phyloP scores from a whole-genome alignment of 2,888 invertebrate species.

The Calliopum simillimum region DNA sequence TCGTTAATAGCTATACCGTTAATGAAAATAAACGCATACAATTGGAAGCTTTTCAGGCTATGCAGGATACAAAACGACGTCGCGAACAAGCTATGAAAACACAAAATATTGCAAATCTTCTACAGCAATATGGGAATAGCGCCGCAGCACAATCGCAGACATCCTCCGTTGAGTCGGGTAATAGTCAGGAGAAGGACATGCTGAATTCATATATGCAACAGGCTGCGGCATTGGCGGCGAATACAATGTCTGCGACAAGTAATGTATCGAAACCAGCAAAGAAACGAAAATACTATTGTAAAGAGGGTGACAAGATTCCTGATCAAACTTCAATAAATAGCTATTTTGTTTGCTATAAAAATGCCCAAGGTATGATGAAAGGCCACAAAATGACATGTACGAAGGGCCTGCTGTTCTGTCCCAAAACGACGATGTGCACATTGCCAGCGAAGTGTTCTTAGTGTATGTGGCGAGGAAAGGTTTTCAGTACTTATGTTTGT shows the following conservation, averaged over 20 bases:
- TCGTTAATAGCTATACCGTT: conserved; percentile 53
- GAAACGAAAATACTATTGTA: conserved; percentile 66
- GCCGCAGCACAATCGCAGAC: conserved; percentile 7
- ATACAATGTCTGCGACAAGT: conserved; percentile 22
- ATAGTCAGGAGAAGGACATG: conserved; percentile 50
- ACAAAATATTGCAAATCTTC: conserved; percentile 58
- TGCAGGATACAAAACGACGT: conserved; percentile 61
- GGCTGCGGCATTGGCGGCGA: conserved; percentile 41
- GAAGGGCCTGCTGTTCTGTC: conserved; percentile 68
- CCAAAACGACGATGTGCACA: conserved; percentile 67
- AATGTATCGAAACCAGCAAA: conserved; percentile 45
- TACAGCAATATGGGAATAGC: conserved; percentile 53
- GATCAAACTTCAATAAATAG: conserved; percentile 67
- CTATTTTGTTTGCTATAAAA: conserved; percentile 69
- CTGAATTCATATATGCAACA: conserved; percentile 51
- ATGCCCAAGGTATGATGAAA: conserved; percentile 63
- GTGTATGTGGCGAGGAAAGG: neutral
- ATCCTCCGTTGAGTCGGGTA: conserved; percentile 35
- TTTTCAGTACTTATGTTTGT: no score
- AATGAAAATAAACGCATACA: conserved; percentile 60
- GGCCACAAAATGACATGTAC: conserved; percentile 68
- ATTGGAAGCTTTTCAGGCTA: conserved; percentile 59
- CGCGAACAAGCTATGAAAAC: conserved; percentile 59
- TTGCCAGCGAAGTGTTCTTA: conserved; percentile 63
- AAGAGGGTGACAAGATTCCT: conserved; percentile 67